A percentile compares a stretch with the other conserved stretches of the same genome.
Evolutionary conservation across 2,888 invertebrate genomes (phyloP).

Genomic region (Melieria picta): DNA sequence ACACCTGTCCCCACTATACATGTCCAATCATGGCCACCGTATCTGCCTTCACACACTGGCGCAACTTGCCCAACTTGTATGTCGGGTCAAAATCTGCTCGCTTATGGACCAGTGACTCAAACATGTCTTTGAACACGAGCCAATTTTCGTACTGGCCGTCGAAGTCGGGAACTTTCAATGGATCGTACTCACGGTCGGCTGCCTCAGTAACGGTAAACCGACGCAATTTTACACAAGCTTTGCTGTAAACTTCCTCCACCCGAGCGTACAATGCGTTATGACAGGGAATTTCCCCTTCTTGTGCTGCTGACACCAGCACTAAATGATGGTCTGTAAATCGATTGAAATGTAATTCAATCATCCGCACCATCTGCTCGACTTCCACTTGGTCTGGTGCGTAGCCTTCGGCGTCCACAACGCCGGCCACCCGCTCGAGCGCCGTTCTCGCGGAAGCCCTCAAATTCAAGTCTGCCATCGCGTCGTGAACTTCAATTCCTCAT

Average conservation of each 20-base stretch:
- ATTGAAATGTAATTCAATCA: too few relatives aligned
- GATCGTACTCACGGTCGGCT: too few relatives aligned
- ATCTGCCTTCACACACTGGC: background rate
- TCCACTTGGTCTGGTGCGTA: background rate
- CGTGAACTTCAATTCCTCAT: too few relatives aligned
- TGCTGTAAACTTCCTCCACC: background rate
- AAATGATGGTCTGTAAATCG: too few relatives aligned
- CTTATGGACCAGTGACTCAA: background rate
- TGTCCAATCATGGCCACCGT: background rate
- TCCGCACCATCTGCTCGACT: background rate
- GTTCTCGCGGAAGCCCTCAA: constrained; percentile 2
- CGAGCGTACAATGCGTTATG: background rate
- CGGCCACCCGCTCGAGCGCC: background rate
- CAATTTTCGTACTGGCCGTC: background rate
- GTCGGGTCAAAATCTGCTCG: background rate
- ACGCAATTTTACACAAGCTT: background rate
- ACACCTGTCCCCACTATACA: too few relatives aligned
- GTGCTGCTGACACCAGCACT: background rate
- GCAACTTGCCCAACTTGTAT: background rate
- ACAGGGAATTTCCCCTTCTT: background rate
- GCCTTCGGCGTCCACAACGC: too few relatives aligned
- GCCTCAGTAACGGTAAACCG: background rate
- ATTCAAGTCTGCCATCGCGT: background rate
- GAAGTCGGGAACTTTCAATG: too few relatives aligned
- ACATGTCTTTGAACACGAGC: constrained; percentile 10